phyloP scores from a whole-genome alignment of 2,797 vertebrate genomes.

The Pteronotus mesoamericanus region DNA sequence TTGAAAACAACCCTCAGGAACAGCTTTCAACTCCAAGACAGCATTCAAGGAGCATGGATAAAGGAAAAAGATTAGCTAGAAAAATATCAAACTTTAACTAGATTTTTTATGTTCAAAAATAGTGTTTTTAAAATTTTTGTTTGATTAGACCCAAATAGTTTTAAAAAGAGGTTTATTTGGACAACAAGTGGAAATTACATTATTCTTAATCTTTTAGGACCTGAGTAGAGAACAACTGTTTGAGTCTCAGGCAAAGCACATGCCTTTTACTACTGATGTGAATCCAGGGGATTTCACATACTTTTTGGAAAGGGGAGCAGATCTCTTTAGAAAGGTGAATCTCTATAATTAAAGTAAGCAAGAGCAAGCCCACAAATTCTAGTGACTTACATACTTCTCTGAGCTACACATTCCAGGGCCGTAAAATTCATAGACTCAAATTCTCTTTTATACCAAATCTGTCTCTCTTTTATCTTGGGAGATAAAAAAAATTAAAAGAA shows the following conservation, averaged over 20 bases:
- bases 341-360: conserved; percentile 6
- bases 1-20: not conserved
- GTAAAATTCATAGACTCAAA: conserved; percentile 47
- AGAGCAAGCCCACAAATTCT: conserved; percentile 13
- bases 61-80: not conserved
- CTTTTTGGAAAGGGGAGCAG: not conserved
- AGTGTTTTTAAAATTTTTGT: not conserved
- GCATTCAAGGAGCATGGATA: not conserved
- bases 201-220: not conserved
- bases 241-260: not conserved
- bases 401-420: not conserved
- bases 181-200: not conserved
- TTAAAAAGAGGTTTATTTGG: not conserved
- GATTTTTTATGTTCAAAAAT: not conserved
- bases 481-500: conserved; percentile 31
- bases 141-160: not conserved
- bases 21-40: not conserved
- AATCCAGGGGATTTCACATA: not conserved
- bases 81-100: not conserved
- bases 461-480: conserved; percentile 37
- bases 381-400: not conserved
- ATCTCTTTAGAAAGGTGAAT: conserved; percentile 15
- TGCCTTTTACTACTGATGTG: not conserved
- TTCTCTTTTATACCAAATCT: not conserved
- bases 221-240: not conserved